These are phyloP conservation scores for Ammodytes marinus DNA, from an alignment of 2,113 vertebrate species.

Conservation along the genomic window DNA sequence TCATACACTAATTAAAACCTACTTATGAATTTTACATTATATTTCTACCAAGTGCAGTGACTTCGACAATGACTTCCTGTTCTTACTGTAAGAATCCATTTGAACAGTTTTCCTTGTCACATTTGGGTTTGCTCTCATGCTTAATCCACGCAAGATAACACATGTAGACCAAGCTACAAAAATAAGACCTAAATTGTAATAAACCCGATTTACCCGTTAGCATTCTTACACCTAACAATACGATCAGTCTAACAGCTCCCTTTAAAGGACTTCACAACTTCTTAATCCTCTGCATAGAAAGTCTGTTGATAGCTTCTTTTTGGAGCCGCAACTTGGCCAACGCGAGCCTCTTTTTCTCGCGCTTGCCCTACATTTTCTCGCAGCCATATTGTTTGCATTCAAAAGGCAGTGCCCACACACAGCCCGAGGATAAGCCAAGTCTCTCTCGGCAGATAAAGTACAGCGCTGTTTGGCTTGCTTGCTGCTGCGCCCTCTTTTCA, in stretches of 20 bases:
- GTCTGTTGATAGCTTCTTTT: slow-evolving; percentile 43
- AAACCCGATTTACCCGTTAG: slow-evolving; percentile 37
- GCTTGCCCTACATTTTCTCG: slow-evolving; percentile 73
- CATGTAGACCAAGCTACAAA: neutral
- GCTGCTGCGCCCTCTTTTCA: slow-evolving; percentile 77
- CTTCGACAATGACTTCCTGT: neutral
- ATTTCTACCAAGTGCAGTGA: too few species aligned
- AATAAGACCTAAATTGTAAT: slow-evolving; percentile 33
- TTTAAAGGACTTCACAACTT: slow-evolving; percentile 25
- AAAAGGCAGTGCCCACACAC: slow-evolving; percentile 75
- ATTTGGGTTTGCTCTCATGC: neutral
- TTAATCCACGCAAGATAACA: too few species aligned
- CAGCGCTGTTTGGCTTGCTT: slow-evolving; percentile 28
- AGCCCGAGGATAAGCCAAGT: slow-evolving; percentile 79
- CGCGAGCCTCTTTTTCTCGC: slow-evolving; percentile 51
- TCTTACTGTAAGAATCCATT: neutral
- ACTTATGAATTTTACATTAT: too few species aligned
- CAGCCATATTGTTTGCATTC: slow-evolving; percentile 81
- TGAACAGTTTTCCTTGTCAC: neutral
- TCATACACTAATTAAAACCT: too few species aligned
- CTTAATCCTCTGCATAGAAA: slow-evolving; percentile 58
- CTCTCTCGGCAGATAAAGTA: slow-evolving; percentile 77
- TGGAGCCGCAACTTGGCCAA: slow-evolving; percentile 40
- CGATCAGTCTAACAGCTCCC: slow-evolving; percentile 38
- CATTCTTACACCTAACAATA: slow-evolving; percentile 20